Conservation (phyloP, 2,113 vertebrate genomes). For the Diphyllodes magnificus region DNA sequence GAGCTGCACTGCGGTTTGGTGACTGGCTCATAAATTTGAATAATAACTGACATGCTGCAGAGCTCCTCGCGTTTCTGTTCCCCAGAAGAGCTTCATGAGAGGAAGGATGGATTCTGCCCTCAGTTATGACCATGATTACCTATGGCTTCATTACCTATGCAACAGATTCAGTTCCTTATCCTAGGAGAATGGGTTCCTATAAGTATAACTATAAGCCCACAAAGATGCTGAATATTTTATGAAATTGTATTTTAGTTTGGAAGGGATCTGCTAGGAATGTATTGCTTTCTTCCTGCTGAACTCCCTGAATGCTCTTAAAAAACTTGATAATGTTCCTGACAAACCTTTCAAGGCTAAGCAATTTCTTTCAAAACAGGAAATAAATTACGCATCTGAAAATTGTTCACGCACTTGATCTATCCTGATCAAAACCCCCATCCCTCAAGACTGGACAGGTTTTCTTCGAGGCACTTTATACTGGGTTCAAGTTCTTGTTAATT, state of each 20-base stretch:
- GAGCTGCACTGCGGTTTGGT: not conserved
- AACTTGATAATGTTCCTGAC: constrained; percentile 43
- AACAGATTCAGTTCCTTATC: constrained; percentile 28
- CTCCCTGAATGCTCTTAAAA: constrained; percentile 43
- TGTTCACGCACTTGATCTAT: constrained; percentile 27
- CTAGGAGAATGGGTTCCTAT: constrained; percentile 39
- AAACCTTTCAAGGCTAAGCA: constrained; percentile 58
- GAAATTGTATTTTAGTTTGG: constrained; percentile 33
- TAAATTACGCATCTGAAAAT: constrained; percentile 27
- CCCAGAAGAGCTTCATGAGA: not conserved
- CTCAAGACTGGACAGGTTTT: constrained; percentile 15
- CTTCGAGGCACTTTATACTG: not conserved
- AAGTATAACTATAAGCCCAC: constrained; percentile 40
- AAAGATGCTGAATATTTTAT: constrained; percentile 62
- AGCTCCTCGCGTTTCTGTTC: not conserved
- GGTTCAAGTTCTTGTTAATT: constrained; percentile 37
- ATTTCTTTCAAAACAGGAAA: constrained; percentile 52
- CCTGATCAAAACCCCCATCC: not conserved
- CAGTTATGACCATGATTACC: constrained; percentile 23
- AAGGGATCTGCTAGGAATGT: constrained; percentile 25
- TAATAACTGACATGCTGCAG: not conserved
- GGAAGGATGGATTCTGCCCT: constrained; percentile 3
- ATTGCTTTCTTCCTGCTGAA: constrained; percentile 45
- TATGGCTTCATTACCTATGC: constrained; percentile 30
- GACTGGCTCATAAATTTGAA: not conserved